Base-by-base conservation (phyloP, 2,888 invertebrate species). In the Oxyteleia sp. region DNA sequence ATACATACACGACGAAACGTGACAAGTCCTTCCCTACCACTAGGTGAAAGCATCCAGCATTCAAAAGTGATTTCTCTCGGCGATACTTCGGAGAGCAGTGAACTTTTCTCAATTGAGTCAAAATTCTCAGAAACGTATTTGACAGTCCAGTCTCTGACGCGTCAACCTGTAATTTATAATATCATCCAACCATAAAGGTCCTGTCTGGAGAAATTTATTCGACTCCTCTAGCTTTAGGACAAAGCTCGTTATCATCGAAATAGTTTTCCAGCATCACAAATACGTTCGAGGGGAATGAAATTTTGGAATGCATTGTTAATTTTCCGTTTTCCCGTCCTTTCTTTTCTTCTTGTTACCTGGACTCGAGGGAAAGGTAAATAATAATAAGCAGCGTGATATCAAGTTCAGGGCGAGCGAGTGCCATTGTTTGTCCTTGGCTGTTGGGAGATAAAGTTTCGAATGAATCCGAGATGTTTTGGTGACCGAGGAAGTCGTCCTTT, bases 401-500 rank as follows among this genome's bases (percentile, higher is more conserved):
- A 51, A 29, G 61, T 47, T n/a, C 13, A 35, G n/a, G 32, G 8
- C 47, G 18, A 29, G 32, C 11, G 23, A 38, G 20, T 38, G 63
- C 63, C 26, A 64, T 35, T 41, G 53, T 55, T 55, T 69, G 74
- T 49, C 81, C 74, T 81, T 74, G 66, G 20, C 13, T 18, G 55
- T 55, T 16, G 35, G 16, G 61, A 71, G 69, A 71, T 78, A 35
- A 64, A 75, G 55, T 64, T 82, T 68, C 82, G 69, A 84, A 84
- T 57, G 80, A 87, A 88, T 86, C 84, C 72, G 64, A 84, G 74
- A 59, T 66, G 72, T 90, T 91, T 91, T 86, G 90, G 89, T 84
- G 86, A 86, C 88, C 82, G 85, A 86, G 87, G 87, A 87, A 86
- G 86, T 71, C 74, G 84, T 85, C 91, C 91, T 92, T 92, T 92